These are phyloP conservation scores for Stenolophus ochropezus DNA, from an alignment of 2,888 invertebrate genomes.

Conservation along the genomic window DNA sequence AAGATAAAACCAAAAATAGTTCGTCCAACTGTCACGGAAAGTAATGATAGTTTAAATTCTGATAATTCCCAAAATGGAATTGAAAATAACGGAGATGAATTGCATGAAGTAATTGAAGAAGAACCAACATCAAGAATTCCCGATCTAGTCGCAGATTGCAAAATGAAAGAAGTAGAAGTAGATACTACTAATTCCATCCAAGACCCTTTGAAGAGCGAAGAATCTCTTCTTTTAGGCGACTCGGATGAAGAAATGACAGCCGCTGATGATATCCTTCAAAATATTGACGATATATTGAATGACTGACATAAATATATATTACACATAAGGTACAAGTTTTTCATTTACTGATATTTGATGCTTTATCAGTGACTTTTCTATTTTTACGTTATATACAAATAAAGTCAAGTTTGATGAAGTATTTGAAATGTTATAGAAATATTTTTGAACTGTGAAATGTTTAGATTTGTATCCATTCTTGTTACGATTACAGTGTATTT, in stretches of 20 bases:
- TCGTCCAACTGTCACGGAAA: constrained; percentile 36
- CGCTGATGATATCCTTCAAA: constrained; percentile 72
- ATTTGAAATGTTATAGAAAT: constrained; percentile 12
- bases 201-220: constrained; percentile 68
- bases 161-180: constrained; percentile 4
- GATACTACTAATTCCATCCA: constrained; percentile 17
- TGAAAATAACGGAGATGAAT: constrained; percentile 11
- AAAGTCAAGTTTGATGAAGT: background rate
- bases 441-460: constrained; percentile 14
- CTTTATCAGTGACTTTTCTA: constrained; percentile 12
- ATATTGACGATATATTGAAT: constrained; percentile 71
- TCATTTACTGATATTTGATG: constrained; percentile 18
- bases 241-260: constrained; percentile 68
- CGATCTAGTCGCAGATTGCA: constrained; percentile 50
- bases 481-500: background rate
- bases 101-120: constrained; percentile 61
- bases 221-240: constrained; percentile 60
- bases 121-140: constrained; percentile 21
- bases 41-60: constrained; percentile 64
- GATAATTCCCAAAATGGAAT: constrained; percentile 40
- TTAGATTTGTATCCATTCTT: constrained; percentile 12
- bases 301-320: constrained; percentile 64
- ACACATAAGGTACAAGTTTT: no score
- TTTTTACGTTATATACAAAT: constrained; percentile 2
- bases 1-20: constrained; percentile 62